Conservation (phyloP, 2,888 invertebrate genomes). For the Acrobasis suavella region DNA sequence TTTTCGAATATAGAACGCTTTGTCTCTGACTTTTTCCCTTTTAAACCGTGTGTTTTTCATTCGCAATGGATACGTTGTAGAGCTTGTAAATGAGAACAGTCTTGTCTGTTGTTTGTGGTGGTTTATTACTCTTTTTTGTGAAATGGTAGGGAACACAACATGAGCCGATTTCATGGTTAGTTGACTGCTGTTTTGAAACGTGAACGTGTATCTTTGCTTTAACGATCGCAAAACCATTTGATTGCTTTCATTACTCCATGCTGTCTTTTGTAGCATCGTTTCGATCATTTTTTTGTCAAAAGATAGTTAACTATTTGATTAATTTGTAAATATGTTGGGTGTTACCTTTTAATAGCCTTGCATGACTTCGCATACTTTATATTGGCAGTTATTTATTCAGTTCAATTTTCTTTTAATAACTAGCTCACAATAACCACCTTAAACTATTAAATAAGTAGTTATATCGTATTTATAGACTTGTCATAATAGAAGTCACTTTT, state of each 20-base stretch:
- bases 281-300: neutral
- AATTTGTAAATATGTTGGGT: slow-evolving; percentile 2
- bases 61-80: slow-evolving; percentile 62
- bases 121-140: slow-evolving; percentile 62
- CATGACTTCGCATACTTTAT: neutral
- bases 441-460: no score
- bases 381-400: neutral
- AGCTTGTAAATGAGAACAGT: slow-evolving; percentile 61
- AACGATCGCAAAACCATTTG: slow-evolving; percentile 20
- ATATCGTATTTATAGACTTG: no score
- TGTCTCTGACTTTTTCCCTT: slow-evolving; percentile 38
- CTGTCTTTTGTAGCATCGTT: slow-evolving; percentile 10
- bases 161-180: slow-evolving; percentile 79
- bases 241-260: slow-evolving; percentile 21
- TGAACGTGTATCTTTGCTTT: slow-evolving; percentile 40
- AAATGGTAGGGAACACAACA: slow-evolving; percentile 71
- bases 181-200: slow-evolving; percentile 62
- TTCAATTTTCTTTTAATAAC: neutral
- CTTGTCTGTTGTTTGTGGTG: slow-evolving; percentile 58
- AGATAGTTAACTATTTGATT: neutral
- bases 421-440: no score
- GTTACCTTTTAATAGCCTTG: neutral
- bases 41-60: slow-evolving; percentile 43
- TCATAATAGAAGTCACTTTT: no score
- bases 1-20: slow-evolving; percentile 47